Percentiles rank a stretch among this genome's conserved stretches.
These are phyloP conservation scores for Trichogramma evanescens DNA, from an alignment of 2,888 invertebrate genomes.

Conservation along the genomic window DNA sequence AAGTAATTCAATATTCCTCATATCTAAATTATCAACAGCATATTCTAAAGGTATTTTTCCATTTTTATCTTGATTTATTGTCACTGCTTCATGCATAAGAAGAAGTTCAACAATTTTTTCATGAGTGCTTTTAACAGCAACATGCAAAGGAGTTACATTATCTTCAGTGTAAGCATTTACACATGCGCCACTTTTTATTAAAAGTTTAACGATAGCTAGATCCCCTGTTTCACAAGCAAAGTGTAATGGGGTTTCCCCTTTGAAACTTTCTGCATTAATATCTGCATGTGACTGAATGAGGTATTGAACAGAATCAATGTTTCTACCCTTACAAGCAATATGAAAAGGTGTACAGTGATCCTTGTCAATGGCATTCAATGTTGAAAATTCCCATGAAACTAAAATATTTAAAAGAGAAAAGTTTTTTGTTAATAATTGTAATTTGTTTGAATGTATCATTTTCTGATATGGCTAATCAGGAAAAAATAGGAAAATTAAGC, in stretches of 20 bases:
- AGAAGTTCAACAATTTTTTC: slow-evolving; percentile 5
- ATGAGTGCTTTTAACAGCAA: slow-evolving; percentile 1
- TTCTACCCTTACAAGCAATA: slow-evolving; percentile 4
- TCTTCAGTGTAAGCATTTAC: slow-evolving; percentile 5
- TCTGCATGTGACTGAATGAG: slow-evolving; percentile 7
- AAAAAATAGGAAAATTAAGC: no score
- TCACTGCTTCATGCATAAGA: slow-evolving; percentile 5
- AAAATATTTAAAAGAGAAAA: neutral
- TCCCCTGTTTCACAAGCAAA: slow-evolving; percentile 1
- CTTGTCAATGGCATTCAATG: neutral
- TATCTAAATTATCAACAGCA: slow-evolving; percentile 1
- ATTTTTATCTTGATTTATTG: neutral
- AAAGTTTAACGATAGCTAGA: neutral
- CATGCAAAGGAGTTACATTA: slow-evolving; percentile 6
- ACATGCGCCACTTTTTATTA: slow-evolving; percentile 2
- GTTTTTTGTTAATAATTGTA: no score
- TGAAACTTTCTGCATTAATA: slow-evolving; percentile 5
- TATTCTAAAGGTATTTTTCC: slow-evolving; percentile 8
- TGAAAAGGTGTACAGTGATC: slow-evolving; percentile 15
- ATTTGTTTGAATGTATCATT: no score
- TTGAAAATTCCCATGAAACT: neutral
- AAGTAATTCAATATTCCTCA: slow-evolving; percentile 4
- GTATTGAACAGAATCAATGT: slow-evolving; percentile 2
- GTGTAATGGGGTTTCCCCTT: slow-evolving; percentile 8
- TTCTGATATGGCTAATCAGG: no score